Conservation (phyloP, 1,140 invertebrate genomes). For the Reticulitermes speratus region DNA sequence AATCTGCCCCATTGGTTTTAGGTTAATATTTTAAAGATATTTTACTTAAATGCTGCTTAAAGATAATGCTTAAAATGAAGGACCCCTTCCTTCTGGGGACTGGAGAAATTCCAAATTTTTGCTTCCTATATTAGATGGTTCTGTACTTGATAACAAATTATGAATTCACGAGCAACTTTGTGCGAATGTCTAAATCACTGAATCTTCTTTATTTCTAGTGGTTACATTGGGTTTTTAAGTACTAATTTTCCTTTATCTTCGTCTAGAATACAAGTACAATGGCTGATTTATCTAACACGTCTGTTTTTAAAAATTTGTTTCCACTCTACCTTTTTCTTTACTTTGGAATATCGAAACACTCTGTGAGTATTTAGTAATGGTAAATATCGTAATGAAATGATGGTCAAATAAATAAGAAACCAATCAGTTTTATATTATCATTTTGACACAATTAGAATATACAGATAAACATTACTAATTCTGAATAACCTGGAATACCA, state of each 20-base stretch:
- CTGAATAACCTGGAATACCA: not conserved
- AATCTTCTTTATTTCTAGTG: not conserved
- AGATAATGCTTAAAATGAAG: no score
- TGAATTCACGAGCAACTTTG: not conserved
- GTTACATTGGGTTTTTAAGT: not conserved
- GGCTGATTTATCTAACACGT: not conserved
- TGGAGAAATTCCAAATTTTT: no score
- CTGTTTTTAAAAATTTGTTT: not conserved
- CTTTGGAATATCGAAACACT: not conserved
- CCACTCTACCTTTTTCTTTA: not conserved
- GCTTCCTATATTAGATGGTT: no score
- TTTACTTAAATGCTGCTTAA: no score
- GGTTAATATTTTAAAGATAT: no score
- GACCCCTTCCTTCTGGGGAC: no score
- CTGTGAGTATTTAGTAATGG: not conserved
- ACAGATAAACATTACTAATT: not conserved
- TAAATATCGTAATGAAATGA: not conserved
- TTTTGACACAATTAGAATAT: not conserved
- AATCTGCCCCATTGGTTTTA: no score
- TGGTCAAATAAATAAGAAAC: not conserved
- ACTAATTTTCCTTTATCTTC: not conserved
- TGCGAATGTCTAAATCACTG: not conserved
- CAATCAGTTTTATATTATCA: not conserved
- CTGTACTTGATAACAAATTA: no score
- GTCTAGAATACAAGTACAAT: not conserved